Percentiles rank a stretch among this genome's conserved stretches.
These are phyloP conservation scores for Caenorhabditis sp. DNA, from an alignment of 2,888 invertebrate species.

Conservation along the genomic window DNA sequence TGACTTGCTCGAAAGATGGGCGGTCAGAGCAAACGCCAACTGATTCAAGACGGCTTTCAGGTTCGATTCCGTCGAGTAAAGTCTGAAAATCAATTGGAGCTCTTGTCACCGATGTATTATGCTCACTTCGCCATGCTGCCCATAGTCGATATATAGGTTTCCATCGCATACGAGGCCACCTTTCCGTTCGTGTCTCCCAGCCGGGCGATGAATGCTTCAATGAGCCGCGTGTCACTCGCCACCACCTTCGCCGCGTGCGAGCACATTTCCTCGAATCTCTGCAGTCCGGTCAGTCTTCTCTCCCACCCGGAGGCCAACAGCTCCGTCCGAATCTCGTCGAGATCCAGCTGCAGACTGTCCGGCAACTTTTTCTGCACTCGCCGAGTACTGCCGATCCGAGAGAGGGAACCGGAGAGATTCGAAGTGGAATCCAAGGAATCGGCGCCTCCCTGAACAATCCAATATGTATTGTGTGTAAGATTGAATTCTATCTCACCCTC, in stretches of 20 bases:
- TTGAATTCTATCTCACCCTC: conserved; percentile 35
- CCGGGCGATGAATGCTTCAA: conserved; percentile 66
- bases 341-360: conserved; percentile 63
- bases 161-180: conserved; percentile 64
- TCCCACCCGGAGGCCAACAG: conserved; percentile 65
- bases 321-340: conserved; percentile 65
- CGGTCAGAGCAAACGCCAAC: conserved; percentile 57
- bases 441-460: conserved; percentile 59
- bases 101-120: neutral
- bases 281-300: conserved; percentile 57
- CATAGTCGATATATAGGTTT: conserved; percentile 61
- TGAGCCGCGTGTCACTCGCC: conserved; percentile 63
- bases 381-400: conserved; percentile 58
- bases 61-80: conserved; percentile 64
- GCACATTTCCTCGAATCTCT: conserved; percentile 64
- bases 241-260: conserved; percentile 52
- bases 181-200: conserved; percentile 66
- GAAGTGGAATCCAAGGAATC: conserved; percentile 58
- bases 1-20: conserved; percentile 67
- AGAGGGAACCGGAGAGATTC: conserved; percentile 50
- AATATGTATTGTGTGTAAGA: neutral
- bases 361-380: conserved; percentile 63
- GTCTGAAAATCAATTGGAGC: conserved; percentile 26
- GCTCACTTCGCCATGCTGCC: conserved; percentile 61
- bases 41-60: conserved; percentile 68